Evolutionary conservation across 2,113 vertebrate species (phyloP).

Genomic region (Trachemys scripta): DNA sequence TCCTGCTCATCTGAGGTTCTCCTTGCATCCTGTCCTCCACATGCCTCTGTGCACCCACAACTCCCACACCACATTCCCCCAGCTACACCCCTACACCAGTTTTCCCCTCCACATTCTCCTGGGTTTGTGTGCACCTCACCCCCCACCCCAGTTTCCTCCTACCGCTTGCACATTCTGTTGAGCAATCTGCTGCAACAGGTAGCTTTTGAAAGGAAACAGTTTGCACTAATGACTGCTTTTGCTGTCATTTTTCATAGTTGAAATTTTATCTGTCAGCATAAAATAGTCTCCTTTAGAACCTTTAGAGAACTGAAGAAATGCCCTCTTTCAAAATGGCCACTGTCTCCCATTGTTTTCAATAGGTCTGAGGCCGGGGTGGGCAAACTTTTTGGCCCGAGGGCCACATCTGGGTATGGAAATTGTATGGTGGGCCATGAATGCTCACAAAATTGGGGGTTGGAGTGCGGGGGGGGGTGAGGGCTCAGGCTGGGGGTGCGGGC

Average conservation of each 20-base stretch:
- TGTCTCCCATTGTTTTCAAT: not conserved
- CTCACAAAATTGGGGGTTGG: too few species aligned
- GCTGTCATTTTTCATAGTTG: too few species aligned
- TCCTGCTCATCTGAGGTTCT: not conserved
- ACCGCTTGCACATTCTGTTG: too few species aligned
- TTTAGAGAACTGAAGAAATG: not conserved
- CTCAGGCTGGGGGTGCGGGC: too few species aligned
- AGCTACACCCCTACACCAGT: not conserved
- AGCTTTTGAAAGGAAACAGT: not conserved
- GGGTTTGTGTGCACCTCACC: not conserved
- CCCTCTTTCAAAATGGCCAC: not conserved
- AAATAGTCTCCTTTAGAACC: too few species aligned
- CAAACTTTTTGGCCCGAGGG: too few species aligned
- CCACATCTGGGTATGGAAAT: too few species aligned
- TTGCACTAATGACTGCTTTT: too few species aligned
- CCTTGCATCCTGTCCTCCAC: not conserved
- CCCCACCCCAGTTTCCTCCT: too few species aligned
- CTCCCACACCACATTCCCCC: not conserved
- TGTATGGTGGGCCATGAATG: too few species aligned
- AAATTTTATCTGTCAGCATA: not conserved
- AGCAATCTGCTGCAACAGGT: not conserved
- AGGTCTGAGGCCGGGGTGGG: not conserved
- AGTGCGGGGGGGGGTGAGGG: too few species aligned
- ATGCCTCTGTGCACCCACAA: not conserved
- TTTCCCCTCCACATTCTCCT: not conserved